These are phyloP conservation scores for Micromussa lordhowensis DNA, from an alignment of 92 coral and sea anemone genomes.

Conservation along the genomic window DNA sequence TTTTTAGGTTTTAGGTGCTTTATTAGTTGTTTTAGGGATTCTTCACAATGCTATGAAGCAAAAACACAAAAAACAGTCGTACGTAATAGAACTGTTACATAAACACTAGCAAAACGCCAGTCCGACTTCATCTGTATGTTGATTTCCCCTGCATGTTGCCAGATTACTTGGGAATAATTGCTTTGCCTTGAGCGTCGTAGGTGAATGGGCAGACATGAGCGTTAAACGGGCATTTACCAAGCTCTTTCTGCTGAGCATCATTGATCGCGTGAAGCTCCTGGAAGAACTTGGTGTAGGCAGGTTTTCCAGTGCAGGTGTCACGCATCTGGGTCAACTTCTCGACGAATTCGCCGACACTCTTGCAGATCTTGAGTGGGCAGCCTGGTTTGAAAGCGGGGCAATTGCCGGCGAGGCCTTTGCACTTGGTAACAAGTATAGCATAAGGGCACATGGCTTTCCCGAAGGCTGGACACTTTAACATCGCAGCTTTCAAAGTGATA, in stretches of 20 bases:
- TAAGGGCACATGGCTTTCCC: conserved; percentile 8
- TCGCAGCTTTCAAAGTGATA: neutral
- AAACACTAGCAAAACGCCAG: too few species aligned
- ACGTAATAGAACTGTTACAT: too few species aligned
- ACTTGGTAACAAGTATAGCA: neutral
- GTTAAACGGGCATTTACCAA: neutral
- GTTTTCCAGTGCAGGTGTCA: neutral
- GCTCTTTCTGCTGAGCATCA: neutral
- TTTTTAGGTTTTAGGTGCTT: too few species aligned
- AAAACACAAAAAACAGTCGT: too few species aligned
- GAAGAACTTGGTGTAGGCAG: neutral
- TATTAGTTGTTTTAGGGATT: too few species aligned
- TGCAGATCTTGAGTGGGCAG: conserved; percentile 2
- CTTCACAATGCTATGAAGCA: too few species aligned
- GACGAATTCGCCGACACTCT: neutral
- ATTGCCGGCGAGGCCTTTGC: neutral
- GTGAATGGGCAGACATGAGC: conserved; percentile 4
- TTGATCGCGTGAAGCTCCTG: neutral
- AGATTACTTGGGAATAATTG: conserved; percentile 5
- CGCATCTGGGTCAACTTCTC: conserved; percentile 7
- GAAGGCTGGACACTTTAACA: conserved; percentile 15
- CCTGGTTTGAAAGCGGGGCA: conserved; percentile 15
- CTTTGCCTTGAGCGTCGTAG: neutral
- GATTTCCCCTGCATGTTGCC: too few species aligned
- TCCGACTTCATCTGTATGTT: too few species aligned